Percentiles rank a stretch among this genome's conserved stretches.
phyloP scores from a whole-genome alignment of 2,113 vertebrate genomes.

The Upupa epops region DNA sequence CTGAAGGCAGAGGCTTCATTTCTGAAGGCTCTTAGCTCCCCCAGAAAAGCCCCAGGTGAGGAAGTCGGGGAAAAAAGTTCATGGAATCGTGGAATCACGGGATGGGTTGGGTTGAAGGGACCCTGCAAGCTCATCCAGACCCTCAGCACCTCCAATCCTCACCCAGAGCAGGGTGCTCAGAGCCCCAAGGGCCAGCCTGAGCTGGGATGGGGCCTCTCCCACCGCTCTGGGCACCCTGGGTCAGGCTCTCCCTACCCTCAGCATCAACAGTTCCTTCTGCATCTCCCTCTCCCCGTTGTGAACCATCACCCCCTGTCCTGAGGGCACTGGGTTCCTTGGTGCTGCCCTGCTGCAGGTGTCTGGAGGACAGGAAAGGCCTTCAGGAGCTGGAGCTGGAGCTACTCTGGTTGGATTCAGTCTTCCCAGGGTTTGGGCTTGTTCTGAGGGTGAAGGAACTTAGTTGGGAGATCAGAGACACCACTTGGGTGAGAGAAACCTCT shows the following conservation, averaged over 20 bases:
- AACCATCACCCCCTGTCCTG: background rate
- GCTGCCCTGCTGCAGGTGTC: accelerated
- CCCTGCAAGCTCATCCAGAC: background rate
- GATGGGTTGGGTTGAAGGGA: background rate
- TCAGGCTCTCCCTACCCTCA: background rate
- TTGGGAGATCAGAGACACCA: background rate
- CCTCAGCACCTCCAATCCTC: background rate
- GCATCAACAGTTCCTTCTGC: too few species aligned
- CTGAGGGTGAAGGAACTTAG: background rate
- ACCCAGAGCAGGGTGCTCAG: background rate
- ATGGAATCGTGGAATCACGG: background rate
- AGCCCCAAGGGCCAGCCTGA: background rate
- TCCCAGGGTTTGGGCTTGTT: accelerated
- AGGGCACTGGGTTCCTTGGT: background rate
- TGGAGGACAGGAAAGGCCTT: background rate
- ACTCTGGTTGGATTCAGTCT: accelerated
- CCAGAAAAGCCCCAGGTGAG: background rate
- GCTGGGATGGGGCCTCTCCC: background rate
- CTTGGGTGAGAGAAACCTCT: background rate
- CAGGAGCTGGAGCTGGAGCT: background rate
- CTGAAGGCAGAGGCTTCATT: background rate
- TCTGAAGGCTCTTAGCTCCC: background rate
- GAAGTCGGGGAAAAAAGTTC: background rate
- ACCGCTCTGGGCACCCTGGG: background rate
- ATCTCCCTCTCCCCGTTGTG: too few species aligned